These are phyloP conservation scores for Chydorus sphaericus DNA, from an alignment of 2,888 invertebrate genomes.

Conservation along the genomic window DNA sequence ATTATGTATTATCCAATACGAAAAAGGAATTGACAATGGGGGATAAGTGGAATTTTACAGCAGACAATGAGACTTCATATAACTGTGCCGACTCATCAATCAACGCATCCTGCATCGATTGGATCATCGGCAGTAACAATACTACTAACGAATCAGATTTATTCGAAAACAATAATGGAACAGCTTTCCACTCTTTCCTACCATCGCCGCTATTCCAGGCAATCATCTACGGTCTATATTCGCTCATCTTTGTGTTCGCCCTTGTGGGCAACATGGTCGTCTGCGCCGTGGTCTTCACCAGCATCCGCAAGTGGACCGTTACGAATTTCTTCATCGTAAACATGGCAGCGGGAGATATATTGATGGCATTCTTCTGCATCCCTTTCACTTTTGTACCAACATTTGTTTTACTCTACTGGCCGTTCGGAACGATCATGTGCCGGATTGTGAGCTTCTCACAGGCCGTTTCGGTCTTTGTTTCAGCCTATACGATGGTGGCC, in stretches of 20 bases:
- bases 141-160: too few species aligned
- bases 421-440: slow-evolving; percentile 68
- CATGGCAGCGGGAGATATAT: slow-evolving; percentile 35
- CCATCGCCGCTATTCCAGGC: slow-evolving; percentile 21
- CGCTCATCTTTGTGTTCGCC: slow-evolving; percentile 29
- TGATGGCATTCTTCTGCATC: slow-evolving; percentile 38
- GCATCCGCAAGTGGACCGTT: slow-evolving; percentile 75
- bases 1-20: too few species aligned
- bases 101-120: too few species aligned
- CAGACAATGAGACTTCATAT: too few species aligned
- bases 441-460: slow-evolving; percentile 69
- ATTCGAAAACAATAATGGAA: too few species aligned
- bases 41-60: too few species aligned
- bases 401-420: slow-evolving; percentile 69
- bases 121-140: too few species aligned
- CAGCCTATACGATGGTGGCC: slow-evolving; percentile 78
- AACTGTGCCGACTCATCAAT: too few species aligned
- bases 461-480: slow-evolving; percentile 38
- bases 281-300: slow-evolving; percentile 69
- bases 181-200: not conserved
- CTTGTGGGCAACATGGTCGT: slow-evolving; percentile 41
- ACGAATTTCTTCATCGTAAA: slow-evolving; percentile 57
- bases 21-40: too few species aligned
- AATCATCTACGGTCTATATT: slow-evolving; percentile 31
- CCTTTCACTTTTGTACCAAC: slow-evolving; percentile 52